These are phyloP conservation scores for Anastatus disparis DNA, from an alignment of 1,140 invertebrate species.

Conservation along the genomic window DNA sequence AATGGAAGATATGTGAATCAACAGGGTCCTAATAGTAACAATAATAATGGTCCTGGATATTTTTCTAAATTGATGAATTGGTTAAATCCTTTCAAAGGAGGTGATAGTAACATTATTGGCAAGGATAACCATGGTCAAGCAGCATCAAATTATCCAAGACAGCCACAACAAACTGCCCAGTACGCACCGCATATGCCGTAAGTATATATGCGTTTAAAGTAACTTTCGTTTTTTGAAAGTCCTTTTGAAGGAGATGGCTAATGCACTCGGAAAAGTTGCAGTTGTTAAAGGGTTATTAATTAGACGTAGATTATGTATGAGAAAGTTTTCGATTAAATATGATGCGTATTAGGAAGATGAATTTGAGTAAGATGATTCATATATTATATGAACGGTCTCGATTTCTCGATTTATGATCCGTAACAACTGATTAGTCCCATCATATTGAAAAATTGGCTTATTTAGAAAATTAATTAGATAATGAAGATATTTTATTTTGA, in stretches of 20 bases:
- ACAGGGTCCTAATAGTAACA: conserved; percentile 29
- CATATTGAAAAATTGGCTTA: background rate
- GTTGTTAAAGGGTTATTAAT: conserved; percentile 21
- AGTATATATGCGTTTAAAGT: background rate
- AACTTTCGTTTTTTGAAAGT: conserved; percentile 31
- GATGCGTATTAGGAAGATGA: background rate
- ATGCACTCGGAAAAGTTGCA: background rate
- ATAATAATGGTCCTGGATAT: conserved; percentile 52
- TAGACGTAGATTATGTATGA: background rate
- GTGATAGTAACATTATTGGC: background rate
- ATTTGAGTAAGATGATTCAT: background rate
- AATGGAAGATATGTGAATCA: conserved; percentile 5
- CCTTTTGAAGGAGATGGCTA: background rate
- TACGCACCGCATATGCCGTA: conserved; percentile 24
- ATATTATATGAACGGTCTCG: conserved; percentile 10
- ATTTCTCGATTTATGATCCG: background rate
- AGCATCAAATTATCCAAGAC: background rate
- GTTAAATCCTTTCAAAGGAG: conserved; percentile 56
- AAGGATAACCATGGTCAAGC: conserved; percentile 19
- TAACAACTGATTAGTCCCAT: background rate
- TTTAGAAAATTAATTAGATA: no score
- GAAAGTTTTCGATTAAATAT: conserved; percentile 11
- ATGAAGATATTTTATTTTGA: no score
- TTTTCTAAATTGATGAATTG: conserved; percentile 56
- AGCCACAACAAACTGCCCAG: conserved; percentile 14